Base-by-base conservation (phyloP, 2,113 vertebrate species). In the Cryptotis parvus region DNA sequence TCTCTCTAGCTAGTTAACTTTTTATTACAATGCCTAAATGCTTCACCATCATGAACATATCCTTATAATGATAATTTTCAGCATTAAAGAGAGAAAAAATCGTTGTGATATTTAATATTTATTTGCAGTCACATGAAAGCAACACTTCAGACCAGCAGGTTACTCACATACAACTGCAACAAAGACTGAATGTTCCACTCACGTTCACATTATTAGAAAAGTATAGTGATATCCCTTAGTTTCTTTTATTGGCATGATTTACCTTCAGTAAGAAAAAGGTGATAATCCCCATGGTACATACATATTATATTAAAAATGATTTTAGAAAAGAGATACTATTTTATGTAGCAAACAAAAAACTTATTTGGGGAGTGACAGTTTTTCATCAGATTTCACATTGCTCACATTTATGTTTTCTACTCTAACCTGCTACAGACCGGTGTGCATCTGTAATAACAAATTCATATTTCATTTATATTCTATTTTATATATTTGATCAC, bases 251-350 rank as follows among this genome's bases (percentile, higher is more conserved):
- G 45, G 72, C 12, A 68, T 74, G 70, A 9, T 79, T 90, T 29
- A 39, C 58, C 4, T 55, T 88, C 14, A 69, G 14, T 89, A 78
- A 73, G 33, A 79, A 74, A 86, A 75, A 74, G 2, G 9, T 1
- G 37, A 22, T 69, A 3, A 52, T 81, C 2, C 26, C 73, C 39
- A n/a, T 87, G 9, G 75, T 33, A 72, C 29, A 18, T 45, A 3
- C 15, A 63, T 89, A 72, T 58, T 43, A 58, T n/a, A 82, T 81
- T 66, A 68, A 39, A 58, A 58, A 1, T 55, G 75, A 82, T 86
- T 69, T 91, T 16, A 75, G 20, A 83, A n/a, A 43, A 45, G 9
- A 52, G 22, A 41, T 20, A 58, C 3, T 6, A 58, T 58, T 22
- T 58, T 58, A 22, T 58, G 18, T 58, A 58, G 5, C 18, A 58